Conservation (phyloP, 2,888 invertebrate species). For the Meliscaeva auricollis region DNA sequence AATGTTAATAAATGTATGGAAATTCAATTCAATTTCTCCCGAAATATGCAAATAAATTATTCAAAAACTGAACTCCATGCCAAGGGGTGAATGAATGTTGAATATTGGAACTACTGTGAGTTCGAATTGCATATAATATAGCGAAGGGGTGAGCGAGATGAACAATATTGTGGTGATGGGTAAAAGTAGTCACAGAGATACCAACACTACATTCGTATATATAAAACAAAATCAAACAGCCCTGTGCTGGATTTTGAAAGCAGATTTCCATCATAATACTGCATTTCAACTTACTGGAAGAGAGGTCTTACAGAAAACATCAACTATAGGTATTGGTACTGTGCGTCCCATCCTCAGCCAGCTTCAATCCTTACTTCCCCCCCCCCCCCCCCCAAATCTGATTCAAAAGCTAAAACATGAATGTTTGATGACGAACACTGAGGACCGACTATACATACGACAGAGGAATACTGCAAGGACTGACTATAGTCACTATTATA, state of each 20-base stretch:
- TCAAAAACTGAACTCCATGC: constrained; percentile 58
- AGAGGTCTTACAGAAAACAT: constrained; percentile 18
- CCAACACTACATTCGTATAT: neutral
- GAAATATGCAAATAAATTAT: constrained; percentile 75
- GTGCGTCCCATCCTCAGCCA: no score
- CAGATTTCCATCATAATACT: constrained; percentile 59
- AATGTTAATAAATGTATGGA: constrained; percentile 73
- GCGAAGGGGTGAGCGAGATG: neutral
- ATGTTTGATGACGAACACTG: constrained; percentile 68
- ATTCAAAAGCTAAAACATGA: constrained; percentile 56
- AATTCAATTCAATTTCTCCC: constrained; percentile 74
- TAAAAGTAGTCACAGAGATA: neutral
- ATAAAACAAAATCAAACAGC: constrained; percentile 42
- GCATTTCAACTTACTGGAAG: neutral
- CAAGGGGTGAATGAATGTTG: neutral
- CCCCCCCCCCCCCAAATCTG: neutral
- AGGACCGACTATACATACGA: neutral
- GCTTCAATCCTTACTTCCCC: neutral
- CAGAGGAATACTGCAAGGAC: neutral
- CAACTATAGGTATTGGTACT: no score
- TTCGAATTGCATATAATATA: neutral
- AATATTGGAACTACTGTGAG: neutral
- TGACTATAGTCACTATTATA: no score
- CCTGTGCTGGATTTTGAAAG: constrained; percentile 49
- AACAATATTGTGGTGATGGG: neutral